Evolutionary conservation across 2,113 vertebrate species (phyloP).

Genomic region (Pseudorhombus dupliciocellatus): DNA sequence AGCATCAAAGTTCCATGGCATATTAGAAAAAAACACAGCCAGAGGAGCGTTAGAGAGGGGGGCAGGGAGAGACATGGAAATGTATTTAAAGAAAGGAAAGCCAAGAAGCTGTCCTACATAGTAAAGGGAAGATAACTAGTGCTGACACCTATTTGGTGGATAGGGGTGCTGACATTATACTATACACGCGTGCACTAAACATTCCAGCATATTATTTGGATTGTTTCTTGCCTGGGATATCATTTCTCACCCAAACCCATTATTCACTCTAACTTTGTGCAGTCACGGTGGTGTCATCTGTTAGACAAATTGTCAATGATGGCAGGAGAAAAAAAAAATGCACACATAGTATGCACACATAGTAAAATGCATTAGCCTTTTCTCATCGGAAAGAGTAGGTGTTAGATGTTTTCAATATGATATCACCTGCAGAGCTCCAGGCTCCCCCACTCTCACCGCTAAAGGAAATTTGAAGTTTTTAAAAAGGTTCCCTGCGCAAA

Average conservation of each 20-base stretch:
- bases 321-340: slow-evolving; percentile 8
- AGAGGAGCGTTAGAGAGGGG: slow-evolving; percentile 9
- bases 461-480: not conserved
- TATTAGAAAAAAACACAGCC: slow-evolving; percentile 45
- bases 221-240: not conserved
- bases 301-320: not conserved
- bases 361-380: too few relatives aligned
- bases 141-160: slow-evolving; percentile 48
- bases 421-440: too few relatives aligned
- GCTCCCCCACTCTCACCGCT: not conserved
- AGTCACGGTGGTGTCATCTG: not conserved
- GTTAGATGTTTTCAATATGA: too few relatives aligned
- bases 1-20: slow-evolving; percentile 44
- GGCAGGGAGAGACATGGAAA: slow-evolving; percentile 8
- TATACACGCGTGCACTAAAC: slow-evolving; percentile 30
- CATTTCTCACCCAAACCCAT: slow-evolving; percentile 17
- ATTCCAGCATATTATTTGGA: slow-evolving; percentile 10
- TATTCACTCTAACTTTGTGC: slow-evolving; percentile 28
- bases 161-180: slow-evolving; percentile 18
- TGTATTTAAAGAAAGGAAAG: slow-evolving; percentile 43
- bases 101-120: slow-evolving; percentile 40
- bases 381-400: too few relatives aligned
- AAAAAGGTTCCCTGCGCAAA: not conserved
- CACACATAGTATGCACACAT: not conserved
- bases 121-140: slow-evolving; percentile 34